phyloP scores from a whole-genome alignment of 2,797 vertebrate genomes.

The Serranus cabrilla region DNA sequence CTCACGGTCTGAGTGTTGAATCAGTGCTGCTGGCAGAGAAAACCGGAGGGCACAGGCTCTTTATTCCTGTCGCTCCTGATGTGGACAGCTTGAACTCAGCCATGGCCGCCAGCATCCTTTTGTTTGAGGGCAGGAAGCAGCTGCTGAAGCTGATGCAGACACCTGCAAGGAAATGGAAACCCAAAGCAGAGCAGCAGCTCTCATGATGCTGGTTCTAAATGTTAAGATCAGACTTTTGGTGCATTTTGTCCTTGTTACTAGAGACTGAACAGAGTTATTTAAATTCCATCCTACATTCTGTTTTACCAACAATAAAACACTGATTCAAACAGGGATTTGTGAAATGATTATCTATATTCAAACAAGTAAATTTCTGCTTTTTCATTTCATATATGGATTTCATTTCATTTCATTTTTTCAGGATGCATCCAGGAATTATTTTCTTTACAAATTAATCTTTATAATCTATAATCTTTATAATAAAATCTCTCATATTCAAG shows the following conservation, averaged over 20 bases:
- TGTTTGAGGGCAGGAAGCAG: constrained; percentile 95
- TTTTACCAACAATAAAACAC: constrained; percentile 27
- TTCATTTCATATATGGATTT: no score
- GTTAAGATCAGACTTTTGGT: background rate
- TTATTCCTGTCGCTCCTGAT: constrained; percentile 88
- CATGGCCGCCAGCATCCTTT: constrained; percentile 91
- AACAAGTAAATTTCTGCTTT: background rate
- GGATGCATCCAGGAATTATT: background rate
- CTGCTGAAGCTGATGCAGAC: constrained; percentile 69
- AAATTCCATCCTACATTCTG: background rate
- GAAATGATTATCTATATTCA: background rate
- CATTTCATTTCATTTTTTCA: background rate
- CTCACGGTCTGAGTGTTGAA: constrained; percentile 87
- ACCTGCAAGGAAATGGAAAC: constrained; percentile 43
- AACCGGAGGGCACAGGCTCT: constrained; percentile 86
- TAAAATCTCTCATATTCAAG: no score
- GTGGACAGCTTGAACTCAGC: constrained; percentile 94
- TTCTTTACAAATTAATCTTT: background rate
- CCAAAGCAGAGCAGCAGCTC: constrained; percentile 27
- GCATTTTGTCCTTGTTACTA: constrained; percentile 3
- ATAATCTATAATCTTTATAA: background rate
- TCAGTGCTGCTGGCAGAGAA: constrained; percentile 86
- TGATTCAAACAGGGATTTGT: background rate
- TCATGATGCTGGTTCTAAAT: constrained; percentile 20
- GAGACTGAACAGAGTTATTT: background rate